Conservation (phyloP, 1,140 invertebrate genomes). For the Megalonaias nervosa region DNA sequence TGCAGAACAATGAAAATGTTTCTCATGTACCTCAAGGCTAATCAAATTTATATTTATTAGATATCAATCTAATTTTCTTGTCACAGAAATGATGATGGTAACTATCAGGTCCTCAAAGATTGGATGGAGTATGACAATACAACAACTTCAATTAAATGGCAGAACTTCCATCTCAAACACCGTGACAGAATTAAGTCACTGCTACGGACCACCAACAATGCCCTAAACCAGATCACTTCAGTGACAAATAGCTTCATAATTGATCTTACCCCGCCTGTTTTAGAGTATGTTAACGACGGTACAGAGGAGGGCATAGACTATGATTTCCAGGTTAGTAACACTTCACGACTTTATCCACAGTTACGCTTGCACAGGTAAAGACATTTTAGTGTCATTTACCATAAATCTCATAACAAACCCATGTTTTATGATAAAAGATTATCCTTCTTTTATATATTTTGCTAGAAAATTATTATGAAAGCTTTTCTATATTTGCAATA, state of each 20-base stretch:
- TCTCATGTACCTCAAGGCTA: too few relatives aligned
- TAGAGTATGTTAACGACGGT: conserved; percentile 23
- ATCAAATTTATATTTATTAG: too few relatives aligned
- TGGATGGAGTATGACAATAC: conserved; percentile 21
- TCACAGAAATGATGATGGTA: neutral
- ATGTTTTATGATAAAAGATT: too few relatives aligned
- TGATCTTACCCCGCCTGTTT: conserved; percentile 27
- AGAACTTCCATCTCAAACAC: conserved; percentile 27
- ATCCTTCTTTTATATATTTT: too few relatives aligned
- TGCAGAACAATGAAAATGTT: too few relatives aligned
- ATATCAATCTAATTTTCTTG: too few relatives aligned
- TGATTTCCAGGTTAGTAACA: conserved; percentile 23
- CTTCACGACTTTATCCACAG: too few relatives aligned
- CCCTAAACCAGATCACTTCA: conserved; percentile 15
- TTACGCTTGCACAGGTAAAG: too few relatives aligned
- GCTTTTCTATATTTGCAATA: too few relatives aligned
- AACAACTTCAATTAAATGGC: conserved; percentile 15
- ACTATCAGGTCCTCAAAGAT: conserved; percentile 9
- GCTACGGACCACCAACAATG: conserved; percentile 23
- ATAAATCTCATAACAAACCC: too few relatives aligned
- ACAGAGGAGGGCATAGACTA: conserved; percentile 6
- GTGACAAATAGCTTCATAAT: conserved; percentile 24
- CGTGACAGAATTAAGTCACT: conserved; percentile 14
- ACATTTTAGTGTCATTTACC: too few relatives aligned
- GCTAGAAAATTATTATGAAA: too few relatives aligned